Percentiles rank a stretch among this genome's conserved stretches.
Conservation (phyloP, 1,140 invertebrate genomes). For the Drosophila sp. region DNA sequence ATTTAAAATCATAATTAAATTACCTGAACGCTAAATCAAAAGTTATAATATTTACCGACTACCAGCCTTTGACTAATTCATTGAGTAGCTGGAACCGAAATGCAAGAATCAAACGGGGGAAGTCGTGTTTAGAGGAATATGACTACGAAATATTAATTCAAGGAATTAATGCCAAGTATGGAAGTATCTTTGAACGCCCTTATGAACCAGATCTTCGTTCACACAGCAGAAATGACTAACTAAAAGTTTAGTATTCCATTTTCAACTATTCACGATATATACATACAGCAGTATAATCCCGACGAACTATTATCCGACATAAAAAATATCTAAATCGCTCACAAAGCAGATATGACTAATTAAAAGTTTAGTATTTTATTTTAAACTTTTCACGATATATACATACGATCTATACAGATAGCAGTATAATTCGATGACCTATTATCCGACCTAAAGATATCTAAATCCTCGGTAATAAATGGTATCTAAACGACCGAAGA, state of each 20-base stretch:
- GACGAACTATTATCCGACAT: slow-evolving; percentile 1
- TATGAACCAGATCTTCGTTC: too few relatives aligned
- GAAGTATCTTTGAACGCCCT: slow-evolving; percentile 4
- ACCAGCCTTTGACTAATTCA: not conserved
- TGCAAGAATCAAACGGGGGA: slow-evolving; percentile 1
- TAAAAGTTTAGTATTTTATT: too few relatives aligned
- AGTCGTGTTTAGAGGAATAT: not conserved
- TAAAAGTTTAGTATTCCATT: not conserved
- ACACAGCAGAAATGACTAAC: not conserved
- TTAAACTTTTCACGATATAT: too few relatives aligned
- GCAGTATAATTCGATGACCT: too few relatives aligned
- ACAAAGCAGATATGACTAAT: too few relatives aligned
- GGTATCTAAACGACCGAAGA: slow-evolving; percentile 28
- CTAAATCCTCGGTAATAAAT: slow-evolving; percentile 34
- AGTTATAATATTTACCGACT: slow-evolving; percentile 50
- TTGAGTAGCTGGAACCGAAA: slow-evolving; percentile 6
- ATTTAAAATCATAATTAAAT: slow-evolving; percentile 77
- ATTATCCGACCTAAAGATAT: too few relatives aligned
- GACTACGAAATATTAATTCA: slow-evolving; percentile 7
- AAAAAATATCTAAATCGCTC: slow-evolving; percentile 37
- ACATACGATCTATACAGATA: too few relatives aligned
- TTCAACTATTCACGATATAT: slow-evolving; percentile 12
- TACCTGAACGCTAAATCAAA: slow-evolving; percentile 59
- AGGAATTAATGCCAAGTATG: not conserved
- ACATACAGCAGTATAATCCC: not conserved